Conservation (phyloP, 2,113 vertebrate species). For the Rhombomys opimus region DNA sequence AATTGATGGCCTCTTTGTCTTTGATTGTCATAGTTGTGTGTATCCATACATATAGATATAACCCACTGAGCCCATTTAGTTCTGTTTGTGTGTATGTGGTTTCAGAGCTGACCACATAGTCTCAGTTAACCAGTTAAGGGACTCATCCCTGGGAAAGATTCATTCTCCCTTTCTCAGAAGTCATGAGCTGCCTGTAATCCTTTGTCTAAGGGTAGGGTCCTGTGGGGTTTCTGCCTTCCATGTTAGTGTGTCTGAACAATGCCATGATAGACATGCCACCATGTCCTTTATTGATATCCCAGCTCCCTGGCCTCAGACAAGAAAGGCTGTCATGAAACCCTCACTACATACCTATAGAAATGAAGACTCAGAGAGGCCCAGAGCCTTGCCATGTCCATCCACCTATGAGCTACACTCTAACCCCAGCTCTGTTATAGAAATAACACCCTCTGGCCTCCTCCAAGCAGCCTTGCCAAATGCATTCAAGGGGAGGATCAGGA, state of each 20-base stretch:
- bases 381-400: neutral
- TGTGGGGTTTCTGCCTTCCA: neutral
- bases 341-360: neutral
- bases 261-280: neutral
- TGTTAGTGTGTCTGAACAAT: neutral
- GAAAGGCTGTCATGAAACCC: no score
- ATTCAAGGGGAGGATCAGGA: rapidly evolving
- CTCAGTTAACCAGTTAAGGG: neutral
- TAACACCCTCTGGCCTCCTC: rapidly evolving
- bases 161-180: no score
- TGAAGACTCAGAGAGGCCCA: neutral
- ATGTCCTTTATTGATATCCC: rapidly evolving
- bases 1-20: neutral
- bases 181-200: neutral
- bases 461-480: no score
- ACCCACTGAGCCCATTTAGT: neutral
- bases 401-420: rapidly evolving
- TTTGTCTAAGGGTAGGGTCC: neutral
- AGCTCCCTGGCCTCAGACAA: rapidly evolving
- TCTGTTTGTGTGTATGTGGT: neutral
- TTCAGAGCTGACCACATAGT: neutral
- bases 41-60: neutral
- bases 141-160: neutral
- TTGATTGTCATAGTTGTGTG: no score
- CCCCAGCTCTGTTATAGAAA: rapidly evolving